Evolutionary conservation across 2,888 invertebrate genomes (phyloP).

Genomic region (Matsumyia berberina): DNA sequence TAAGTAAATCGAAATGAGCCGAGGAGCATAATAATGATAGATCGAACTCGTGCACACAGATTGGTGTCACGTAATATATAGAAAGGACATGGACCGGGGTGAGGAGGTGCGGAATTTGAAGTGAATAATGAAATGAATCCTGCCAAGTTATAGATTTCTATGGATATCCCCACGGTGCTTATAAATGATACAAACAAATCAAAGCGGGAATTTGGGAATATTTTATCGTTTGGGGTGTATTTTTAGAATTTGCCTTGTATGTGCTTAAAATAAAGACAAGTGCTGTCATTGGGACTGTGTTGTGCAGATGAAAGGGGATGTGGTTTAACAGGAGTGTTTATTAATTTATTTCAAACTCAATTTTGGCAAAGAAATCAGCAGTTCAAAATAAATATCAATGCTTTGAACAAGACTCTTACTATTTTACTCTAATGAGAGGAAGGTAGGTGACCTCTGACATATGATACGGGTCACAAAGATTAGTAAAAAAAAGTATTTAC

Average conservation of each 20-base stretch:
- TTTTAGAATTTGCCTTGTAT: neutral
- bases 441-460: too few relatives aligned
- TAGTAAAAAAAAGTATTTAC: too few relatives aligned
- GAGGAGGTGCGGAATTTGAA: constrained; percentile 12
- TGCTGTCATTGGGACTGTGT: too few relatives aligned
- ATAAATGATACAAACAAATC: constrained; percentile 29
- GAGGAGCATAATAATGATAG: constrained; percentile 44
- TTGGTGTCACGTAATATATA: constrained; percentile 61
- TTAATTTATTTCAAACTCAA: too few relatives aligned
- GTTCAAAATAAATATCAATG: too few relatives aligned
- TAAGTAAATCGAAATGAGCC: constrained; percentile 16
- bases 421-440: too few relatives aligned
- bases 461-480: too few relatives aligned
- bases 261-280: neutral
- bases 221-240: constrained; percentile 2
- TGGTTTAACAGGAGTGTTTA: too few relatives aligned
- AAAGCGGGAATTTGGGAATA: constrained; percentile 13
- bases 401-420: too few relatives aligned
- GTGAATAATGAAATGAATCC: constrained; percentile 37
- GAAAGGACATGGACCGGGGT: constrained; percentile 18
- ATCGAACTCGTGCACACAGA: constrained; percentile 27
- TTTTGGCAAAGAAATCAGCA: too few relatives aligned
- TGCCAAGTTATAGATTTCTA: constrained; percentile 8
- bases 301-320: too few relatives aligned
- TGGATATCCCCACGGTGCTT: neutral